These are phyloP conservation scores for Mongoloraphidia duomilia DNA, from an alignment of 2,888 invertebrate species.

Conservation along the genomic window DNA sequence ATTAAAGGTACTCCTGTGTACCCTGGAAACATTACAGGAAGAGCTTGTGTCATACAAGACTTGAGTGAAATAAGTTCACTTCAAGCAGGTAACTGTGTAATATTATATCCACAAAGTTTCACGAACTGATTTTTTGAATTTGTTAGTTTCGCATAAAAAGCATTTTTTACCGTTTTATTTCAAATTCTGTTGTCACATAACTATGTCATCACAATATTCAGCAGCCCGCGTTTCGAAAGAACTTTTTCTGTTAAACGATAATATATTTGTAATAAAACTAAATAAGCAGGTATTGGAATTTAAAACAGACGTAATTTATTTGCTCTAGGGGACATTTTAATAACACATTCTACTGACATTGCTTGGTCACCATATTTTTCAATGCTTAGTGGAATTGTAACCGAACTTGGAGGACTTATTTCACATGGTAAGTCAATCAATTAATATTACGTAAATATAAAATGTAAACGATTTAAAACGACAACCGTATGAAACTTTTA, in stretches of 20 bases:
- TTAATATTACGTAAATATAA: not conserved
- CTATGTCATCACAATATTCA: too few species aligned
- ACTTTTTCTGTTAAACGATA: too few species aligned
- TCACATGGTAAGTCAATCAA: slow-evolving; percentile 49
- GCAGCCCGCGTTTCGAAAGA: too few species aligned
- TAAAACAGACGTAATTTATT: slow-evolving; percentile 31
- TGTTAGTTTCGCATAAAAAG: too few species aligned
- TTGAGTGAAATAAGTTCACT: slow-evolving; percentile 41
- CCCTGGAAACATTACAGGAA: slow-evolving; percentile 48
- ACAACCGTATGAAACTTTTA: not conserved
- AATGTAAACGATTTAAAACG: not conserved
- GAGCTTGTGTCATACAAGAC: slow-evolving; percentile 56
- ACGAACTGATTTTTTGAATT: too few species aligned
- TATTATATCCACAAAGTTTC: too few species aligned
- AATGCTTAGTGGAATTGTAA: slow-evolving; percentile 59
- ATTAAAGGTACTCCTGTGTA: slow-evolving; percentile 56
- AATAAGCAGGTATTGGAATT: not conserved
- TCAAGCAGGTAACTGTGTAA: slow-evolving; percentile 20
- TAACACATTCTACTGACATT: slow-evolving; percentile 65
- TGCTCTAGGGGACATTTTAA: slow-evolving; percentile 53
- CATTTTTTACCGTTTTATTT: too few species aligned
- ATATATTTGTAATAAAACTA: too few species aligned
- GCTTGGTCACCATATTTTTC: slow-evolving; percentile 81
- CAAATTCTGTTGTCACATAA: too few species aligned
- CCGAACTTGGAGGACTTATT: slow-evolving; percentile 69